phyloP scores from a whole-genome alignment of 2,888 invertebrate species.

The Hymenopus coronatus region DNA sequence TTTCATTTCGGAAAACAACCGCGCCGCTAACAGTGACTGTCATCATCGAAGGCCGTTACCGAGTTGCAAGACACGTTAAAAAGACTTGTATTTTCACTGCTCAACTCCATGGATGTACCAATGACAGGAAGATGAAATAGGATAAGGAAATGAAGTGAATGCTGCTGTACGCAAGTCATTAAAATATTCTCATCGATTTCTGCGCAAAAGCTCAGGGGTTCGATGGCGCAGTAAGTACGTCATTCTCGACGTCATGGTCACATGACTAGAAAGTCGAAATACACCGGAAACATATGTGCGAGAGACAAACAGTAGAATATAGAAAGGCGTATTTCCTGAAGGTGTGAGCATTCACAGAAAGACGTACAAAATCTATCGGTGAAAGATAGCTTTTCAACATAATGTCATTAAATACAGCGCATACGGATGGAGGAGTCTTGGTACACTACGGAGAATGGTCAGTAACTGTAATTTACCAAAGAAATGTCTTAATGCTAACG shows the following conservation, averaged over 20 bases:
- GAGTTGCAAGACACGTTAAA: too few relatives aligned
- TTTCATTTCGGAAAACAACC: too few relatives aligned
- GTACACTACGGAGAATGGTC: slow-evolving; percentile 96
- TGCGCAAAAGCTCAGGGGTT: slow-evolving; percentile 41
- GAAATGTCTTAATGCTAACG: too few relatives aligned
- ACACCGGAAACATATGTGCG: background rate
- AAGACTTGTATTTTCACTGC: too few relatives aligned
- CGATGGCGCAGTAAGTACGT: slow-evolving; percentile 3
- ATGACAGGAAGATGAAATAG: background rate
- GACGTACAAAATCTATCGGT: too few relatives aligned
- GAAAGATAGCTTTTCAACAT: slow-evolving; percentile 38
- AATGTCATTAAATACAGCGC: slow-evolving; percentile 96
- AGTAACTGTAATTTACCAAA: slow-evolving; percentile 46
- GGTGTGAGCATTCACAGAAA: background rate
- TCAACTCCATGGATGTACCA: too few relatives aligned
- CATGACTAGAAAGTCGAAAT: background rate
- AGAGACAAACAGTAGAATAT: background rate
- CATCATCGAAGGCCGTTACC: too few relatives aligned
- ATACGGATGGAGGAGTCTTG: slow-evolving; percentile 90
- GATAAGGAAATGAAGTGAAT: slow-evolving; percentile 15
- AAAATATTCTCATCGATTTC: slow-evolving; percentile 46
- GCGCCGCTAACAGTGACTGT: too few relatives aligned
- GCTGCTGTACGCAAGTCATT: slow-evolving; percentile 31
- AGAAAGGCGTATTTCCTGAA: background rate
- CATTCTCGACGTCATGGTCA: slow-evolving; percentile 10